Evolutionary conservation across 2,888 invertebrate genomes (phyloP).

Genomic region (Brachylomia viminalis): DNA sequence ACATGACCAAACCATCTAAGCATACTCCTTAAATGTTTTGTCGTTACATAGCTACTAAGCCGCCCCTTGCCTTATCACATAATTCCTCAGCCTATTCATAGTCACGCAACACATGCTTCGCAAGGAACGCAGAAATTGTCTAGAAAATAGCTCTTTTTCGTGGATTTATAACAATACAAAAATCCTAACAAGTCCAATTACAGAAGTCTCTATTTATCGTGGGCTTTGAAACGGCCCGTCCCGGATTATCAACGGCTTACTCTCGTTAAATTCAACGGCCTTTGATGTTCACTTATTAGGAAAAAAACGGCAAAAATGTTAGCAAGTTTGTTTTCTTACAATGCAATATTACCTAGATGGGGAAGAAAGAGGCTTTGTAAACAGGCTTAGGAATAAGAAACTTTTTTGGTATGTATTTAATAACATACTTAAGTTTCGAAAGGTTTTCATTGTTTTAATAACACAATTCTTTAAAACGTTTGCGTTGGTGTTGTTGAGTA

Average conservation of each 20-base stretch:
- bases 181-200: conserved; percentile 53
- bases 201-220: conserved; percentile 44
- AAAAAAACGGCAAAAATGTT: conserved; percentile 34
- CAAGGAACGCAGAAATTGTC: too few relatives aligned
- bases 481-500: background rate
- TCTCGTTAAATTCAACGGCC: conserved; percentile 56
- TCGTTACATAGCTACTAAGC: too few relatives aligned
- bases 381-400: background rate
- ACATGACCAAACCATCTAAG: too few relatives aligned
- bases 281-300: conserved; percentile 56
- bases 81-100: too few relatives aligned
- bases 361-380: background rate
- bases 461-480: background rate
- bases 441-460: background rate
- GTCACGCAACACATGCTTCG: too few relatives aligned
- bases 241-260: conserved; percentile 57
- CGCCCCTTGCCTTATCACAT: too few relatives aligned
- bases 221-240: conserved; percentile 31
- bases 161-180: conserved; percentile 36
- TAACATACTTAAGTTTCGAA: background rate
- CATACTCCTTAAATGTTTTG: too few relatives aligned
- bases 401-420: conserved; percentile 6
- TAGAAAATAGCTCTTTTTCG: background rate
- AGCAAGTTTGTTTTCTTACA: conserved; percentile 42
- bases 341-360: conserved; percentile 28